Percentiles rank a stretch among this genome's conserved stretches.
Conservation (phyloP, 2,797 vertebrate genomes). For the Cuculus canorus region DNA sequence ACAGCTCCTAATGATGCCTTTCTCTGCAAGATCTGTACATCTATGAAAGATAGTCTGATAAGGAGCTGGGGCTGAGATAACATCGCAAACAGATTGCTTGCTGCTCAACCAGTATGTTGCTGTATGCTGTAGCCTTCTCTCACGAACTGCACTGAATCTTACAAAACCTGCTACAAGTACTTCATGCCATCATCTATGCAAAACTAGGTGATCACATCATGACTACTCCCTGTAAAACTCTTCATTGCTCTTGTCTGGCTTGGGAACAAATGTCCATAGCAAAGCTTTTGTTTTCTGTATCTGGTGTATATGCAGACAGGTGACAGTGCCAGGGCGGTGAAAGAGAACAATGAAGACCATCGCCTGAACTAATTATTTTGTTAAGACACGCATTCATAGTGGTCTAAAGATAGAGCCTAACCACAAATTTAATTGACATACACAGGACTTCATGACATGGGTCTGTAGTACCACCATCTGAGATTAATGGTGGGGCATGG, state of each 20-base stretch:
- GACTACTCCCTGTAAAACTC: not conserved
- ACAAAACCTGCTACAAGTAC: not conserved
- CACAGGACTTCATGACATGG: not conserved
- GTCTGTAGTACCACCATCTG: not conserved
- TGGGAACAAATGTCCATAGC: not conserved
- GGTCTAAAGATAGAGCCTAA: not conserved
- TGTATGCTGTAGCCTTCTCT: not conserved
- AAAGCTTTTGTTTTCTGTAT: not conserved
- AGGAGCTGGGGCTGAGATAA: slow-evolving; percentile 13
- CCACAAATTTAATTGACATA: not conserved
- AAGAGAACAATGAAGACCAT: not conserved
- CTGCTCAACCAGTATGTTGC: not conserved
- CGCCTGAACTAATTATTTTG: not conserved
- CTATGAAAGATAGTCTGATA: slow-evolving; percentile 14
- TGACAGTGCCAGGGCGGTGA: not conserved
- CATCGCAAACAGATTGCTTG: not conserved
- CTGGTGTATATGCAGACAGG: not conserved
- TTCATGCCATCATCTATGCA: not conserved
- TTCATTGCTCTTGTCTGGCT: not conserved
- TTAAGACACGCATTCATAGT: not conserved
- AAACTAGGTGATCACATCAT: not conserved
- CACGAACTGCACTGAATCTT: not conserved
- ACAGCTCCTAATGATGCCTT: slow-evolving; percentile 11
- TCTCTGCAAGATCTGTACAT: not conserved
- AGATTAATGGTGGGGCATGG: not conserved